Evolutionary conservation across 1,140 invertebrate genomes (phyloP).

Genomic region (Euglossa dilemma): DNA sequence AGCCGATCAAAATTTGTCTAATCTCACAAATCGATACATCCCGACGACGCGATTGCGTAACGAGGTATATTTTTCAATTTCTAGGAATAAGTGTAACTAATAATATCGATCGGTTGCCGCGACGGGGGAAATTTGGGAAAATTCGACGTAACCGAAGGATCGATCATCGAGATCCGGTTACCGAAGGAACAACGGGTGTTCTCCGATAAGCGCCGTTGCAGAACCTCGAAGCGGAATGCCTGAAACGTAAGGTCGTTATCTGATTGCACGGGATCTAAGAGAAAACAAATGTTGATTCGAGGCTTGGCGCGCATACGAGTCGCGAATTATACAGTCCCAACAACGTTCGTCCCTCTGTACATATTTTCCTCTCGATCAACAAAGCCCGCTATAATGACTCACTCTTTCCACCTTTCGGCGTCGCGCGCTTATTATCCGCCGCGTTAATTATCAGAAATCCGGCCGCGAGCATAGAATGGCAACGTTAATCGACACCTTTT

Average conservation of each 20-base stretch:
- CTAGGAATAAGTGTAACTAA: no score
- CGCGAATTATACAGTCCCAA: not conserved
- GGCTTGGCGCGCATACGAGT: no score
- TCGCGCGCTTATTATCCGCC: not conserved
- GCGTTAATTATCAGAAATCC: conserved; percentile 31
- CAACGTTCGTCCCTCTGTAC: not conserved
- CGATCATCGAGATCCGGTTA: not conserved
- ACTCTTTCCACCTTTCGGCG: not conserved
- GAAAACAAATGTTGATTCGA: not conserved
- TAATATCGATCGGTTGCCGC: no score
- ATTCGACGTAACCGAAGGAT: no score
- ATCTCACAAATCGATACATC: no score
- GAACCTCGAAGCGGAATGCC: not conserved
- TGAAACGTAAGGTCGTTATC: not conserved
- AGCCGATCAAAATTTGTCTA: no score
- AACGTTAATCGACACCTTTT: not conserved
- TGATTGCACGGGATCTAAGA: not conserved
- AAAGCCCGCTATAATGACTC: conserved; percentile 18
- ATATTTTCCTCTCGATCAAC: no score
- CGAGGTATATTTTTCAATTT: no score
- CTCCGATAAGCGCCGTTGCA: not conserved
- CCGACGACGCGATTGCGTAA: no score
- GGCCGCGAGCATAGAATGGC: not conserved
- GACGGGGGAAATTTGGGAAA: no score
- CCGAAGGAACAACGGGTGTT: not conserved